Conservation (phyloP, 2,113 vertebrate genomes). For the Ictalurus furcatus region DNA sequence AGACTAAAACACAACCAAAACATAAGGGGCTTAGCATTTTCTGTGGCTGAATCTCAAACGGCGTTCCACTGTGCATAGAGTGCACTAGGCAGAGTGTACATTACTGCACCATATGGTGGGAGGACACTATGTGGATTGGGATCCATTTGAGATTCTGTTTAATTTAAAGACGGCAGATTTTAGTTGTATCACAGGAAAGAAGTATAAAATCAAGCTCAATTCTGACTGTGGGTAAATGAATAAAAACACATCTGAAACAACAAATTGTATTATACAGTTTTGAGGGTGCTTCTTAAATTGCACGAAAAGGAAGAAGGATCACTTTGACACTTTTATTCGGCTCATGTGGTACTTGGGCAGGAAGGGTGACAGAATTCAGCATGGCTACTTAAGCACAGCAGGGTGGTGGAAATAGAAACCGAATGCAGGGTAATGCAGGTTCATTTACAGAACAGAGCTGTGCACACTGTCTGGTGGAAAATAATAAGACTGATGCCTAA, state of each 20-base stretch:
- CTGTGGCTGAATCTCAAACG: not conserved
- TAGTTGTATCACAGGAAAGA: not conserved
- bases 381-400: not conserved
- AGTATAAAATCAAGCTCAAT: not conserved
- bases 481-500: constrained; percentile 16
- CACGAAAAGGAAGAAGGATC: not conserved
- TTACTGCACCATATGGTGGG: not conserved
- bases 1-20: not conserved
- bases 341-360: not conserved
- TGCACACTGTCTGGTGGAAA: not conserved
- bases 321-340: not conserved
- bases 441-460: not conserved
- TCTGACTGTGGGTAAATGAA: not conserved
- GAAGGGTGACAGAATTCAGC: not conserved
- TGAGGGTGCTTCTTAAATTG: not conserved
- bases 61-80: not conserved
- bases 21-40: not conserved
- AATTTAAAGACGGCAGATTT: not conserved
- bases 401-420: not conserved
- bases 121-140: not conserved
- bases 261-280: not conserved
- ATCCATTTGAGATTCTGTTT: not conserved
- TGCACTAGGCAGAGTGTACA: not conserved
- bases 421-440: too few relatives aligned
- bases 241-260: not conserved